A percentile compares a stretch with the other conserved stretches of the same genome.
phyloP scores from a whole-genome alignment of 1,140 invertebrate species.

The Macrotrachela quadricornifera region DNA sequence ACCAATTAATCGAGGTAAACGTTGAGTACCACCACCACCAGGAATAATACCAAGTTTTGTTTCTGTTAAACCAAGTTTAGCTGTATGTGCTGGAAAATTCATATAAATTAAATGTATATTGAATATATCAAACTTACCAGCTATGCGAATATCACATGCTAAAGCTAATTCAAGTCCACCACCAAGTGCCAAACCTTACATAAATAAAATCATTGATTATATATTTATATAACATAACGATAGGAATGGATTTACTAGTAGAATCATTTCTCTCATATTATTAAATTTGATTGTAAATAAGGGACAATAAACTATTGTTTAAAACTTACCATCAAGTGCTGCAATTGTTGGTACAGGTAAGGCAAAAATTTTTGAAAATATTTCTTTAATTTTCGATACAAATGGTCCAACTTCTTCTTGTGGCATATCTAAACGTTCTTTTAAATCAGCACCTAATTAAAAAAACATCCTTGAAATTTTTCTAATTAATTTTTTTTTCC shows the following conservation, averaged over 20 bases:
- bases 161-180: constrained; percentile 82
- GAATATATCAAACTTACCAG: constrained; percentile 26
- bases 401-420: constrained; percentile 55
- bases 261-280: no score
- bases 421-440: constrained; percentile 62
- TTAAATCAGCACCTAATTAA: constrained; percentile 65
- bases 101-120: background rate
- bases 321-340: constrained; percentile 56
- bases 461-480: background rate
- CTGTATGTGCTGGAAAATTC: constrained; percentile 36
- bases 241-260: no score
- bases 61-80: constrained; percentile 81
- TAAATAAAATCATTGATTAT: no score
- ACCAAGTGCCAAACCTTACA: constrained; percentile 36
- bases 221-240: no score
- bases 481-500: background rate
- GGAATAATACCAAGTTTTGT: constrained; percentile 85
- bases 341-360: constrained; percentile 77
- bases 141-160: constrained; percentile 71
- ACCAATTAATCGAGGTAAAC: constrained; percentile 65
- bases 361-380: constrained; percentile 42
- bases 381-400: constrained; percentile 41
- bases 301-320: no score
- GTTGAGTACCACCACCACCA: constrained; percentile 63
- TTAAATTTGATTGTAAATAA: no score